Percentiles rank a stretch among this genome's conserved stretches.
phyloP scores from a whole-genome alignment of 2,888 invertebrate species.

The Mimumesa dahlbomi region DNA sequence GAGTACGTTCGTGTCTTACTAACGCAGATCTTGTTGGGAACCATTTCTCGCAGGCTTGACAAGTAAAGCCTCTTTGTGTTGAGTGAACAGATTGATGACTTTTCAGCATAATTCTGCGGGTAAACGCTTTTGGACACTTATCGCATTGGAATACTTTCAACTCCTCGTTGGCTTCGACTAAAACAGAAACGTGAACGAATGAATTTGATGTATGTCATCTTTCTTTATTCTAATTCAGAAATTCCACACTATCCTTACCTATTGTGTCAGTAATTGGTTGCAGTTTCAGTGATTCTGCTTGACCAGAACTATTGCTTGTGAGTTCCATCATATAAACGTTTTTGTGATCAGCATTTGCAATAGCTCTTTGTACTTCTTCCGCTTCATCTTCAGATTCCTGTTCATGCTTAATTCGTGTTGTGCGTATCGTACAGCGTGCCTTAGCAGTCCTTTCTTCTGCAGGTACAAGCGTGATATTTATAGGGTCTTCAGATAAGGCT shows the following conservation, averaged over 20 bases:
- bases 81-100: constrained; percentile 85
- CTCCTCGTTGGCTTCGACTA: constrained; percentile 75
- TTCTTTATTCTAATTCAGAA: not conserved
- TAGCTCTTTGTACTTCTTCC: constrained; percentile 75
- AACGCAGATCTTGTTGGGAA: constrained; percentile 86
- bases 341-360: constrained; percentile 73
- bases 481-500: constrained; percentile 78
- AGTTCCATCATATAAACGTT: constrained; percentile 78
- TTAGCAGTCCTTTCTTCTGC: constrained; percentile 77
- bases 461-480: constrained; percentile 81
- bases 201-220: not conserved
- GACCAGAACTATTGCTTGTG: constrained; percentile 64
- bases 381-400: constrained; percentile 78
- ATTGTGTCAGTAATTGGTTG: constrained; percentile 70
- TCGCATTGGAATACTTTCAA: constrained; percentile 84
- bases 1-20: constrained; percentile 86
- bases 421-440: constrained; percentile 77
- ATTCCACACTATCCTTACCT: constrained; percentile 48
- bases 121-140: constrained; percentile 84
- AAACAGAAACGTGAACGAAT: constrained; percentile 34
- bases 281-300: constrained; percentile 68
- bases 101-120: constrained; percentile 83
- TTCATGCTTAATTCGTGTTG: constrained; percentile 78
- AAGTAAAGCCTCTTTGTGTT: constrained; percentile 83
- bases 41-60: constrained; percentile 85